Evolutionary conservation across 2,797 vertebrate genomes (phyloP).

Genomic region (Urocyon cinereoargenteus): DNA sequence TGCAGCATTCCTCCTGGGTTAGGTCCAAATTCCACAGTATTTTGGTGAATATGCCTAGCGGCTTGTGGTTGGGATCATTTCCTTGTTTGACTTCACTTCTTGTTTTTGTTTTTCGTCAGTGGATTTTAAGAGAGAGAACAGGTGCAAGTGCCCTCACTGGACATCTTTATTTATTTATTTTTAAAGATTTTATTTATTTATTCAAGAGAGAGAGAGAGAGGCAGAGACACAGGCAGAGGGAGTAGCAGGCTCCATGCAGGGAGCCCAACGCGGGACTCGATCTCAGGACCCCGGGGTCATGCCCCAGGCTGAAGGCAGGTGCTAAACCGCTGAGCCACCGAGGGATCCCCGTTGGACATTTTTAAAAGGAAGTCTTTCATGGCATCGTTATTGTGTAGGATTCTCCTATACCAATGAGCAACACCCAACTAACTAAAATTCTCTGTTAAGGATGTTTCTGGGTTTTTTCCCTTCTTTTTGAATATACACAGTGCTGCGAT

Average conservation of each 20-base stretch:
- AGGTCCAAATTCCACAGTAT: not conserved
- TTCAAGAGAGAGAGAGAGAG: no score
- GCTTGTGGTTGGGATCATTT: not conserved
- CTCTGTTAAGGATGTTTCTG: not conserved
- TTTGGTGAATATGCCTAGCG: not conserved
- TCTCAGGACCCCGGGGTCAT: no score
- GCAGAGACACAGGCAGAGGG: no score
- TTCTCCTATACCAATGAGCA: not conserved
- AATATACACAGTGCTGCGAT: not conserved
- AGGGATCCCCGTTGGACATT: not conserved
- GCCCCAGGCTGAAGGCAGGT: no score
- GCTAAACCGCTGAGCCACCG: no score
- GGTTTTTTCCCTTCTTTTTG: not conserved
- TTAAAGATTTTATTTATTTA: no score
- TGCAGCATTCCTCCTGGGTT: not conserved
- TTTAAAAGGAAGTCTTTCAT: slow-evolving; percentile 1
- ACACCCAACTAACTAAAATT: not conserved
- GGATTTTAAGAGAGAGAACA: slow-evolving; percentile 25
- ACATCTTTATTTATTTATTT: not conserved
- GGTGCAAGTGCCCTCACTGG: slow-evolving; percentile 33
- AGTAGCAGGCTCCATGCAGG: no score
- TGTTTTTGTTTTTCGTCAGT: not conserved
- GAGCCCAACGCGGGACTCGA: no score
- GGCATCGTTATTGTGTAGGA: not conserved
- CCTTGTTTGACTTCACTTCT: slow-evolving; percentile 2